Evolutionary conservation across 2,888 invertebrate species (phyloP).

Genomic region (Hirtodrosophila cameraria): DNA sequence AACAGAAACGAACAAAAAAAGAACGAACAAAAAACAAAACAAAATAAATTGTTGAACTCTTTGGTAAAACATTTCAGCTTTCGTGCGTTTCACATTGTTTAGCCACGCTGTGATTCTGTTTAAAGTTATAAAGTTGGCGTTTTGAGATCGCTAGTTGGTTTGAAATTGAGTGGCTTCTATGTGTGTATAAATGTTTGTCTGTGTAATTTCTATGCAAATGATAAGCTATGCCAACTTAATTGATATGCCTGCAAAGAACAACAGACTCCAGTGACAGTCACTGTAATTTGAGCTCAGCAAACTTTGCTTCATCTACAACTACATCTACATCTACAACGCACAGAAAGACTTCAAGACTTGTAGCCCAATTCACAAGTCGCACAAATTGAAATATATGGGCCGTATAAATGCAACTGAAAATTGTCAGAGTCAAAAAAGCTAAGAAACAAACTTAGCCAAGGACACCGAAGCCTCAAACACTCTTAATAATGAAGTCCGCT

Average conservation of each 20-base stretch:
- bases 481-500: conserved; percentile 17
- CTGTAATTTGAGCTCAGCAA: conserved; percentile 62
- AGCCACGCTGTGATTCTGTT: conserved; percentile 49
- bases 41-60: conserved; percentile 30
- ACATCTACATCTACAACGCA: conserved; percentile 15
- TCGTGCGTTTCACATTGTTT: conserved; percentile 61
- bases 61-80: conserved; percentile 45
- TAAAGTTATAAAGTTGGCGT: conserved; percentile 56
- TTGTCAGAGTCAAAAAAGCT: conserved; percentile 31
- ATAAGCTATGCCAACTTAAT: conserved; percentile 64
- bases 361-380: conserved; percentile 53
- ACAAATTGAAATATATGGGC: conserved; percentile 65
- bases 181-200: too few relatives aligned
- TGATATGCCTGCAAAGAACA: conserved; percentile 70
- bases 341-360: conserved; percentile 33
- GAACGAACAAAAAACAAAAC: background rate
- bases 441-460: background rate
- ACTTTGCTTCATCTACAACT: conserved; percentile 27
- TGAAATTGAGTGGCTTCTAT: conserved; percentile 6
- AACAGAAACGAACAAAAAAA: conserved; percentile 13
- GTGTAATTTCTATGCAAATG: conserved; percentile 70
- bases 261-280: conserved; percentile 48
- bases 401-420: conserved; percentile 48
- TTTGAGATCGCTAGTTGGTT: conserved; percentile 7
- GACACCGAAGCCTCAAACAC: conserved; percentile 22